Evolutionary conservation across 2,888 invertebrate species (phyloP).

Genomic region (Opisthograptis luteolata): DNA sequence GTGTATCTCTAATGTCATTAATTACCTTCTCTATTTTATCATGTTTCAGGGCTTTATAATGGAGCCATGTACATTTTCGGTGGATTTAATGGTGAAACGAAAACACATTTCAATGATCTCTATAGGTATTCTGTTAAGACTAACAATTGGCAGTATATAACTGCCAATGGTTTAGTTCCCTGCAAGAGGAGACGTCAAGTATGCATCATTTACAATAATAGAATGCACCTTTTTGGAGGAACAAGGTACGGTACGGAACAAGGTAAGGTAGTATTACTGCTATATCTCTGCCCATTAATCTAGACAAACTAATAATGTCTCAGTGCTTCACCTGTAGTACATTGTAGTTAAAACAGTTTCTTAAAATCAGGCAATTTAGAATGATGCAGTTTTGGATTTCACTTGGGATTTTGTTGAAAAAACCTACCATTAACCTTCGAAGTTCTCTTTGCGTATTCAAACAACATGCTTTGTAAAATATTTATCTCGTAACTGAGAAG

Average conservation of each 20-base stretch:
- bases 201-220: constrained; percentile 89
- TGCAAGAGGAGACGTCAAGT: constrained; percentile 90
- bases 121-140: constrained; percentile 87
- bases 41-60: constrained; percentile 89
- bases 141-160: constrained; percentile 86
- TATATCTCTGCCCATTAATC: no score
- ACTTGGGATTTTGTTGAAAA: no score
- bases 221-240: constrained; percentile 94
- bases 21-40: background rate
- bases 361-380: no score
- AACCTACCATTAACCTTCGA: no score
- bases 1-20: background rate
- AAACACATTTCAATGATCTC: constrained; percentile 93
- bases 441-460: no score
- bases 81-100: constrained; percentile 91
- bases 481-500: constrained; percentile 1
- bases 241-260: no score
- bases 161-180: constrained; percentile 85
- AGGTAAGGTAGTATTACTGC: no score
- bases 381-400: background rate
- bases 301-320: no score
- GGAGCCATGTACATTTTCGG: constrained; percentile 94
- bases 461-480: no score
- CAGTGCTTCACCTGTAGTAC: no score
- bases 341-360: no score